Evolutionary conservation across 1,140 invertebrate species (phyloP).

Genomic region (Atta cephalotes): DNA sequence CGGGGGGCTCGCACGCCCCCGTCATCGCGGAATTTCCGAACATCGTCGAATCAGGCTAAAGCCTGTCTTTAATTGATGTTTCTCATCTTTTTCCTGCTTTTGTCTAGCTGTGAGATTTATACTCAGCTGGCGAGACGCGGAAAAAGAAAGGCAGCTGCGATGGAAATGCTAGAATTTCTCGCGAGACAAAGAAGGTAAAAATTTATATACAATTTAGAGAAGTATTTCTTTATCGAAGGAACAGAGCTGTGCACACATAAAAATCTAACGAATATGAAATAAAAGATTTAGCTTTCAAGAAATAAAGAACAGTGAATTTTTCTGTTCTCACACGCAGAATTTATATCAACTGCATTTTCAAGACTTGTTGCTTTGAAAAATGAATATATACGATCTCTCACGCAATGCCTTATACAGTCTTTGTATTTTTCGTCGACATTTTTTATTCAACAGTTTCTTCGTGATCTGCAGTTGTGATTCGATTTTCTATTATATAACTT

Average conservation of each 20-base stretch:
- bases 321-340: not conserved
- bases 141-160: constrained; percentile 42
- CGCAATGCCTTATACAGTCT: not conserved
- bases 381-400: constrained; percentile 16
- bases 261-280: constrained; percentile 13
- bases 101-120: constrained; percentile 79
- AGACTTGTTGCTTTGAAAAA: constrained; percentile 59
- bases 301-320: constrained; percentile 37
- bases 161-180: constrained; percentile 24
- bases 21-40: constrained; percentile 73
- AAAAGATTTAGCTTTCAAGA: constrained; percentile 1
- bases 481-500: constrained; percentile 24
- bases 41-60: constrained; percentile 70
- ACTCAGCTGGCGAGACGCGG: constrained; percentile 59
- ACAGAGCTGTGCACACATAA: not conserved
- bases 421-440: constrained; percentile 32
- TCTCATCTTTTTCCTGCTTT: constrained; percentile 79
- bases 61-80: constrained; percentile 78
- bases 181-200: not conserved
- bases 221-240: constrained; percentile 23
- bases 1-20: constrained; percentile 67
- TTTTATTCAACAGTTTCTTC: not conserved
- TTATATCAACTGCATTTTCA: constrained; percentile 31
- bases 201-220: constrained; percentile 28
- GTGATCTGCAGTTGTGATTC: constrained; percentile 4